Conservation (phyloP, 2,888 invertebrate species). For the Thelaira solivaga region DNA sequence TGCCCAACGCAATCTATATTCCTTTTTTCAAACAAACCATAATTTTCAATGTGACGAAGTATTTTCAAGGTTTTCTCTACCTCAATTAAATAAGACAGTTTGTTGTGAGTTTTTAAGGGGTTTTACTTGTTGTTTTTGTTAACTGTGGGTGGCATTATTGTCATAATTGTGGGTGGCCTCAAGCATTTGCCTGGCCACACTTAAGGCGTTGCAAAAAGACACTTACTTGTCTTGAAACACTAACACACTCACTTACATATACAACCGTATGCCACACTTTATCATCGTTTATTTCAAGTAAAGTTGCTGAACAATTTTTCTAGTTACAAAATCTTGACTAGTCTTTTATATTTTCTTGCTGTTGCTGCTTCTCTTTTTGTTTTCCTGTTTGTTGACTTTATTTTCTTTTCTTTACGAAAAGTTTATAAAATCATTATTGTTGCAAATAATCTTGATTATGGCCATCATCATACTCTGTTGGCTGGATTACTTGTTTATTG, state of each 20-base stretch:
- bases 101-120: not conserved
- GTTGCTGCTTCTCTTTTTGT: not conserved
- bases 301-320: conserved; percentile 41
- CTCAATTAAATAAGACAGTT: conserved; percentile 10
- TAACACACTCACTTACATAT: conserved; percentile 7
- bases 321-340: conserved; percentile 42
- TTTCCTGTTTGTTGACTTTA: conserved; percentile 15
- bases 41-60: not conserved
- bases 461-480: conserved; percentile 8
- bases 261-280: not conserved
- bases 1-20: not conserved
- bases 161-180: conserved; percentile 65
- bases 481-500: conserved; percentile 34
- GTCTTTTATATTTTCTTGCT: no score
- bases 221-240: conserved; percentile 63
- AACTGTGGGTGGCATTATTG: conserved; percentile 50
- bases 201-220: conserved; percentile 65
- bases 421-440: conserved; percentile 48
- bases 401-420: conserved; percentile 36
- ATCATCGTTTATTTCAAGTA: not conserved
- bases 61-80: conserved; percentile 2
- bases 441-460: conserved; percentile 55
- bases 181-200: conserved; percentile 64
- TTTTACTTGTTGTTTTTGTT: not conserved
- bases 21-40: not conserved